Conservation (phyloP, 2,888 invertebrate species). For the Apamea monoglypha region DNA sequence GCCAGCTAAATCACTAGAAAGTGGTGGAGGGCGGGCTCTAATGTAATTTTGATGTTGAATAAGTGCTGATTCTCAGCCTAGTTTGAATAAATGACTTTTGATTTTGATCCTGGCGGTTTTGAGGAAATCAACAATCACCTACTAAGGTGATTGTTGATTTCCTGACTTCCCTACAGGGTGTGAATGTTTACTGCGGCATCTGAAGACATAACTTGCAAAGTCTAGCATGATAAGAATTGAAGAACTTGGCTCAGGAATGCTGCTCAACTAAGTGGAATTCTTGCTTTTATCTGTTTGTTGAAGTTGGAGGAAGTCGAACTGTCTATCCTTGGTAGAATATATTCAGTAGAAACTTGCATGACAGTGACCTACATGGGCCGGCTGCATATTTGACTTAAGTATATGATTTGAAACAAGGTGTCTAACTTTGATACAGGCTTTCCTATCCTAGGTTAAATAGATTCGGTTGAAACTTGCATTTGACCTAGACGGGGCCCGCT, state of each 20-base stretch:
- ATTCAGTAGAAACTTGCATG: slow-evolving; percentile 13
- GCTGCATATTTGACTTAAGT: not conserved
- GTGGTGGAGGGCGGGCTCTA: too few species aligned
- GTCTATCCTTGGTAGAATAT: slow-evolving; percentile 13
- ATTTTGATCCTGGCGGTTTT: not conserved
- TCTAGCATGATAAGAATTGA: slow-evolving; percentile 32
- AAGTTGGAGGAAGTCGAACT: slow-evolving; percentile 28
- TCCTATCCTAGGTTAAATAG: slow-evolving; percentile 9
- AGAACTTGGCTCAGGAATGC: slow-evolving; percentile 13
- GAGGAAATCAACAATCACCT: not conserved
- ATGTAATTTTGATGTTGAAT: too few species aligned
- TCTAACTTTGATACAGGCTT: not conserved
- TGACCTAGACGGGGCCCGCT: not conserved
- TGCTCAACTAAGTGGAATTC: slow-evolving; percentile 28
- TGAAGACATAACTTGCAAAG: slow-evolving; percentile 23
- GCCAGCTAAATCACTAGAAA: too few species aligned
- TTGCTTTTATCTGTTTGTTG: slow-evolving; percentile 43
- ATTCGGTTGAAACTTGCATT: slow-evolving; percentile 13
- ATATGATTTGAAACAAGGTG: not conserved
- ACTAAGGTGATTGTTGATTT: not conserved
- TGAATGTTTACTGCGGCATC: not conserved
- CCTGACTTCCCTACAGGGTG: not conserved
- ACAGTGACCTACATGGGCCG: not conserved
- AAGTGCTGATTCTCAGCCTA: too few species aligned
- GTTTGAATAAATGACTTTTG: not conserved